A percentile compares a stretch with the other conserved stretches of the same genome.
Evolutionary conservation across 2,888 invertebrate species (phyloP).

Genomic region (Megaustenia siamemsis): DNA sequence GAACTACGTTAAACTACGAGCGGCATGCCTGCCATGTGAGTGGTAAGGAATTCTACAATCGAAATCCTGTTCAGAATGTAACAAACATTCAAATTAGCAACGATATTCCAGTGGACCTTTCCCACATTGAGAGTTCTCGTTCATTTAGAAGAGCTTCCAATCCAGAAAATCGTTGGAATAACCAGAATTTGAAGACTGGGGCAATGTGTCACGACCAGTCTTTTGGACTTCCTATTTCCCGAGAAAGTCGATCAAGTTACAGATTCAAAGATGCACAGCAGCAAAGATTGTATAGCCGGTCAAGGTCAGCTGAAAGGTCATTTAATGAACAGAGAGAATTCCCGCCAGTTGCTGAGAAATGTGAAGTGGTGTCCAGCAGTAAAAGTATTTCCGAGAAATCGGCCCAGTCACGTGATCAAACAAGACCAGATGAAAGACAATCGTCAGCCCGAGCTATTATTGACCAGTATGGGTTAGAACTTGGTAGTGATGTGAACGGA

Average conservation of each 20-base stretch:
- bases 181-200: background rate
- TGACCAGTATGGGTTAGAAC: constrained; percentile 20
- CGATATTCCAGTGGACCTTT: background rate
- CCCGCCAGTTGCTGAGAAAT: background rate
- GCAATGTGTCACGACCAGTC: no score
- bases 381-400: background rate
- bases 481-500: background rate
- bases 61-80: background rate
- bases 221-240: background rate
- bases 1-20: background rate
- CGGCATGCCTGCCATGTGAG: background rate
- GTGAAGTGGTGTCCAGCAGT: background rate
- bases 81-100: background rate
- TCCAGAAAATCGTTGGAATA: background rate
- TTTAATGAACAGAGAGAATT: background rate
- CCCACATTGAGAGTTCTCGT: background rate
- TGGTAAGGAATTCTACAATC: background rate
- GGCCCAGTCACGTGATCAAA: background rate
- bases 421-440: background rate
- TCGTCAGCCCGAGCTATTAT: background rate
- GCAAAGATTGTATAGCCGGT: background rate
- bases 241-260: background rate
- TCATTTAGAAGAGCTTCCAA: background rate
- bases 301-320: constrained; percentile 43
- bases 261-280: background rate